Conservation (phyloP, 2,888 invertebrate genomes). For the Dusona sp. region DNA sequence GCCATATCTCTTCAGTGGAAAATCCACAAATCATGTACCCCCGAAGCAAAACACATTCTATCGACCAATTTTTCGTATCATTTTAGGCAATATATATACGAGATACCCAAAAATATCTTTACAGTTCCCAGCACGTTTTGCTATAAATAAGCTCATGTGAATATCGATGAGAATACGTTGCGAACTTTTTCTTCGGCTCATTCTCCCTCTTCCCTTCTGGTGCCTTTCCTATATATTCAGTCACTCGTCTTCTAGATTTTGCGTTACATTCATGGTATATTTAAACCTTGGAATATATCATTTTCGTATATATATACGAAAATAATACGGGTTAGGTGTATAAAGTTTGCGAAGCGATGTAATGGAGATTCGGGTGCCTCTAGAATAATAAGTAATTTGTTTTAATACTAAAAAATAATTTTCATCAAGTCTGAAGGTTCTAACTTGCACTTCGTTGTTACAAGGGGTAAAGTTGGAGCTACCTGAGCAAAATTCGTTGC, state of each 20-base stretch:
- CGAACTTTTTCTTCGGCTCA: slow-evolving; percentile 10
- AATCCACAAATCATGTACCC: slow-evolving; percentile 22
- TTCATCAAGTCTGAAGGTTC: neutral
- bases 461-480: neutral
- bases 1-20: neutral
- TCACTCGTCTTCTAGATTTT: neutral
- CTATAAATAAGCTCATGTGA: slow-evolving; percentile 54
- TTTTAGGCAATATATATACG: neutral
- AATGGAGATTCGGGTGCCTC: slow-evolving; percentile 20
- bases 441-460: neutral
- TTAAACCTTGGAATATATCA: slow-evolving; percentile 18
- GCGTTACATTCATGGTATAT: slow-evolving; percentile 29
- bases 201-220: neutral
- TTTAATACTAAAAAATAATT: neutral
- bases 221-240: neutral
- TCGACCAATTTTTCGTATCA: slow-evolving; percentile 36
- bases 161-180: slow-evolving; percentile 52
- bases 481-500: neutral
- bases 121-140: slow-evolving; percentile 33
- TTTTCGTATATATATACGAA: slow-evolving; percentile 6
- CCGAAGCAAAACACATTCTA: slow-evolving; percentile 9
- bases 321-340: neutral
- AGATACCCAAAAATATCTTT: slow-evolving; percentile 32
- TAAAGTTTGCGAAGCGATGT: neutral
- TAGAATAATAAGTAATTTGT: neutral